Conservation (phyloP, 2,113 vertebrate genomes). For the Clupea harengus region DNA sequence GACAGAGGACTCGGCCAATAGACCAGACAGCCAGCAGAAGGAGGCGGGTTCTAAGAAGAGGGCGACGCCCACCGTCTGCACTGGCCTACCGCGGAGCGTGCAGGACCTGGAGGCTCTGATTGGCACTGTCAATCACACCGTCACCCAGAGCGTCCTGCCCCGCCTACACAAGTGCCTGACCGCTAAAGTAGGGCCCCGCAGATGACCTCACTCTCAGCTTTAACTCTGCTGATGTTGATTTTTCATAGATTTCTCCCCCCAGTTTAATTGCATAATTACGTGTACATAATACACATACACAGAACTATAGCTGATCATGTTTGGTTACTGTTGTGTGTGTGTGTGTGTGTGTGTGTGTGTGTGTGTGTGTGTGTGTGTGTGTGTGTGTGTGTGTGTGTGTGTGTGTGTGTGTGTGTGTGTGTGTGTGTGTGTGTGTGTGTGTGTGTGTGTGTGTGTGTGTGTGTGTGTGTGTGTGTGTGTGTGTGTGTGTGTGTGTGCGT, state of each 20-base stretch:
- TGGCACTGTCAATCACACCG: constrained; percentile 77
- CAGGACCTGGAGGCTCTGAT: constrained; percentile 82
- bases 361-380: too few species aligned
- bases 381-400: too few species aligned
- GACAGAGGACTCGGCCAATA: constrained; percentile 44
- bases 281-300: neutral
- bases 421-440: neutral
- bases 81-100: constrained; percentile 78
- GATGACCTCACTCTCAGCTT: neutral
- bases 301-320: too few species aligned
- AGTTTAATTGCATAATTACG: too few species aligned
- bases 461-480: neutral
- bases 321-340: neutral
- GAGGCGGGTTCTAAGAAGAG: neutral
- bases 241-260: too few species aligned
- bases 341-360: constrained; percentile 2
- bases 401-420: too few species aligned
- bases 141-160: constrained; percentile 82
- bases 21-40: constrained; percentile 6
- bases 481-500: constrained; percentile 14
- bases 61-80: constrained; percentile 45
- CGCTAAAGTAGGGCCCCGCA: constrained; percentile 78
- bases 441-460: neutral
- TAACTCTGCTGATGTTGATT: too few species aligned
- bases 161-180: constrained; percentile 87